Evolutionary conservation across 2,113 vertebrate species (phyloP).

Genomic region (Brachionichthys hirsutus): DNA sequence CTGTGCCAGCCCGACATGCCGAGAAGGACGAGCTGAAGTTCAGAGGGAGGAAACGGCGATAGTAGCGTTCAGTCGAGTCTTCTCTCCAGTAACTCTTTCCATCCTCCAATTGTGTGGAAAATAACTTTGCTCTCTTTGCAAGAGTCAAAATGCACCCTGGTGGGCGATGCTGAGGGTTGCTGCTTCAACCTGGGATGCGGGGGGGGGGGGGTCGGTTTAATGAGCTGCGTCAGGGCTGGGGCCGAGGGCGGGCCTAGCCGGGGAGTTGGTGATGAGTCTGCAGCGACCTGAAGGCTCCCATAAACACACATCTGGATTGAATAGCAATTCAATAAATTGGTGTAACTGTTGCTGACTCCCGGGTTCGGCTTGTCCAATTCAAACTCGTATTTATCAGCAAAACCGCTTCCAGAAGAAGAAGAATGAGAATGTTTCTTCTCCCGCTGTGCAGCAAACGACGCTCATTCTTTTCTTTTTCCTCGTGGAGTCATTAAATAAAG

Average conservation of each 20-base stretch:
- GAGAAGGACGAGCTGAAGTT: constrained; percentile 27
- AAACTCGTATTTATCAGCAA: constrained; percentile 11
- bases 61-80: no score
- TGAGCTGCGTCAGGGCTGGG: constrained; percentile 64
- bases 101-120: no score
- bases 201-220: no score
- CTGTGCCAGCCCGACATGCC: constrained; percentile 45
- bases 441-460: no score
- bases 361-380: constrained; percentile 29
- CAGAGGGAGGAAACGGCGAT: constrained; percentile 30
- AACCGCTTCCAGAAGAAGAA: constrained; percentile 2
- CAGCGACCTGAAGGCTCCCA: constrained; percentile 65
- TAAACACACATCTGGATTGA: constrained; percentile 67
- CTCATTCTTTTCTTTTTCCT: no score
- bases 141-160: no score
- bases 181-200: no score
- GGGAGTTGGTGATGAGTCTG: constrained; percentile 50
- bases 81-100: no score
- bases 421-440: no score
- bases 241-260: constrained; percentile 47
- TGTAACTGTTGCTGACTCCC: constrained; percentile 42
- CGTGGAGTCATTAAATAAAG: no score
- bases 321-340: constrained; percentile 52
- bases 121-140: no score
- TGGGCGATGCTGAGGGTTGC: no score